Evolutionary conservation across 2,797 vertebrate genomes (phyloP).

Genomic region (Manis pentadactyla): DNA sequence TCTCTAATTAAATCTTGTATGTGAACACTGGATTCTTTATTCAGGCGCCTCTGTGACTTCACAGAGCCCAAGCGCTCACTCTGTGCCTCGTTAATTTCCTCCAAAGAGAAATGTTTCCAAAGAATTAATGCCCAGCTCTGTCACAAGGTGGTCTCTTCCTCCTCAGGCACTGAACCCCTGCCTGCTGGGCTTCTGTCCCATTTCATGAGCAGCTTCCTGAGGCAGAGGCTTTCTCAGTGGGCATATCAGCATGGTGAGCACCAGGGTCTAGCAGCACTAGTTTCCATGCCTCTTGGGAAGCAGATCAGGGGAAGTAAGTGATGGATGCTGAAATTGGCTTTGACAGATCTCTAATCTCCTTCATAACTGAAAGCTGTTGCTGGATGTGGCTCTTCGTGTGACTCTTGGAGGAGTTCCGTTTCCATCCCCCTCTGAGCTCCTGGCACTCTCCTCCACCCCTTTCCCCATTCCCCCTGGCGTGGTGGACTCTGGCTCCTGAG

Average conservation of each 20-base stretch:
- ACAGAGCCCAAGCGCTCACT: not conserved
- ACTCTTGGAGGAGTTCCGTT: not conserved
- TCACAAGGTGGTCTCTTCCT: not conserved
- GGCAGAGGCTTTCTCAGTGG: not conserved
- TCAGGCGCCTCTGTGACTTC: not conserved
- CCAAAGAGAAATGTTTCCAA: not conserved
- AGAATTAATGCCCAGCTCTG: not conserved
- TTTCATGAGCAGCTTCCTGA: not conserved
- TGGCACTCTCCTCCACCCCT: not conserved
- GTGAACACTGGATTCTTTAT: not conserved
- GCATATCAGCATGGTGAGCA: not conserved
- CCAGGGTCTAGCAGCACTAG: not conserved
- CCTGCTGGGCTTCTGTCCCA: not conserved
- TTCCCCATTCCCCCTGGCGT: not conserved
- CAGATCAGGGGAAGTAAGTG: slow-evolving; percentile 37
- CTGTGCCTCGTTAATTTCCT: not conserved
- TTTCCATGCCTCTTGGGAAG: not conserved
- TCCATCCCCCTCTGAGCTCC: not conserved
- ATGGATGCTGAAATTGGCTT: not conserved
- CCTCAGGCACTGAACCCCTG: not conserved
- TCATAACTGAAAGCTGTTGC: slow-evolving; percentile 57
- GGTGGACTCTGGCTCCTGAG: not conserved
- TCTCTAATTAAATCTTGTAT: not conserved
- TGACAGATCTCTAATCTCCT: slow-evolving; percentile 57
- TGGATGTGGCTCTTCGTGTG: not conserved